These are phyloP conservation scores for Corythornis cristatus DNA, from an alignment of 2,113 vertebrate species.

Conservation along the genomic window DNA sequence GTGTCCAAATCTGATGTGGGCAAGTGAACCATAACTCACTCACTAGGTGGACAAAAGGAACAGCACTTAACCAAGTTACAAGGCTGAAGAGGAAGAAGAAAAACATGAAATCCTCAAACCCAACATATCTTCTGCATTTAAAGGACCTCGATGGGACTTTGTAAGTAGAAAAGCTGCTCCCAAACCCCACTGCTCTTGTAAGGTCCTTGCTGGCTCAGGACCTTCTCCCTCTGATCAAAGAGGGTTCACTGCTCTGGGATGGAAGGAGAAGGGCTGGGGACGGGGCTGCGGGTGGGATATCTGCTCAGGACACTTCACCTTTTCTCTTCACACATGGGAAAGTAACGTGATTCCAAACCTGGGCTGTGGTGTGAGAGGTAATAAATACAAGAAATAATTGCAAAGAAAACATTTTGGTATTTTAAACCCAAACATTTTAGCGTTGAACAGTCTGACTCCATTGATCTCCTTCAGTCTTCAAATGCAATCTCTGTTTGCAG, in stretches of 20 bases:
- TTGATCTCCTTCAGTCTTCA: neutral
- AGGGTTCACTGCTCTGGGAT: neutral
- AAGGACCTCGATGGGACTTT: rapidly evolving
- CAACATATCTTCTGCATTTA: neutral
- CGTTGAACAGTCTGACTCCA: neutral
- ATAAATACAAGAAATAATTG: neutral
- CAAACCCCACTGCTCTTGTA: neutral
- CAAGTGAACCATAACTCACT: neutral
- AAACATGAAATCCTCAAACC: neutral
- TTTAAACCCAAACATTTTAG: conserved; percentile 40
- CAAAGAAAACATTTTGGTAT: conserved; percentile 33
- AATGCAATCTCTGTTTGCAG: conserved; percentile 29
- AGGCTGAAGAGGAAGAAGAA: neutral
- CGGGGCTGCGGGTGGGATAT: neutral
- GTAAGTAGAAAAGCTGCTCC: neutral
- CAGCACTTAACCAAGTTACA: neutral
- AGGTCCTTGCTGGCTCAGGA: neutral
- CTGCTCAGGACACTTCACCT: neutral
- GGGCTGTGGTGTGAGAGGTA: neutral
- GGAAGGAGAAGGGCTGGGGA: neutral
- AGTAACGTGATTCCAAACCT: neutral
- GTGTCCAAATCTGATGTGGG: neutral
- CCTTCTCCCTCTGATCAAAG: neutral
- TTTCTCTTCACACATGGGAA: neutral
- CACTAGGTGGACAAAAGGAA: neutral